phyloP scores from a whole-genome alignment of 2,113 vertebrate genomes.

The Anguilla japonica region DNA sequence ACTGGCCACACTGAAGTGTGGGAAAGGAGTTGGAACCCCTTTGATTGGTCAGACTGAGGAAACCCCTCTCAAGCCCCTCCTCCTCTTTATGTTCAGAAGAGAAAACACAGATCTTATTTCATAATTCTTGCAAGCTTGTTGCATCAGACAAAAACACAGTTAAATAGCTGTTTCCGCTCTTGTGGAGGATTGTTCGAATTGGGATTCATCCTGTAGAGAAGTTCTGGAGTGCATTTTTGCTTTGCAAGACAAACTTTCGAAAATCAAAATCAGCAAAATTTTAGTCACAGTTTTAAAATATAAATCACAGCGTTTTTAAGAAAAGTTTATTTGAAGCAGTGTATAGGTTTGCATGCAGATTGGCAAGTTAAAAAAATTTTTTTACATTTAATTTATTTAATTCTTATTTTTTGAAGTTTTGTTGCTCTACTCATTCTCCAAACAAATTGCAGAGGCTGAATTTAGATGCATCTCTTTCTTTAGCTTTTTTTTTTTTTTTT shows the following conservation, averaged over 20 bases:
- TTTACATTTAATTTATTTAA: background rate
- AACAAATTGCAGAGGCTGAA: constrained; percentile 26
- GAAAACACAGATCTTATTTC: constrained; percentile 63
- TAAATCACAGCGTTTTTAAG: background rate
- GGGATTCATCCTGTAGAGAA: constrained; percentile 40
- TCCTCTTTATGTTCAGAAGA: constrained; percentile 51
- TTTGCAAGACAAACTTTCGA: background rate
- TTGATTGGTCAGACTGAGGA: constrained; percentile 59
- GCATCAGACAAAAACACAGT: constrained; percentile 69
- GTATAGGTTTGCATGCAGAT: background rate
- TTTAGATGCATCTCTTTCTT: constrained; percentile 49
- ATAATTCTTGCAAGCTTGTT: constrained; percentile 65
- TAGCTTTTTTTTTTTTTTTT: constrained; percentile 36
- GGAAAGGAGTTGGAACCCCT: constrained; percentile 23
- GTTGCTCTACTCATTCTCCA: background rate
- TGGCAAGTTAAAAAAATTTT: constrained; percentile 14
- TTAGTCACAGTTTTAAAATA: background rate
- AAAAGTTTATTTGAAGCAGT: constrained; percentile 24
- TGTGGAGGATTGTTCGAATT: constrained; percentile 44
- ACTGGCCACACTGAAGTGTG: constrained; percentile 48
- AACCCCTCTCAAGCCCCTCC: constrained; percentile 56
- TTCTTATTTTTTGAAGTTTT: background rate
- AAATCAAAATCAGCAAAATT: background rate
- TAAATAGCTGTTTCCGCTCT: constrained; percentile 63
- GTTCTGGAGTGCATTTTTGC: constrained; percentile 19